Conservation (phyloP, 2,888 invertebrate genomes). For the Calliphora vomitoria region DNA sequence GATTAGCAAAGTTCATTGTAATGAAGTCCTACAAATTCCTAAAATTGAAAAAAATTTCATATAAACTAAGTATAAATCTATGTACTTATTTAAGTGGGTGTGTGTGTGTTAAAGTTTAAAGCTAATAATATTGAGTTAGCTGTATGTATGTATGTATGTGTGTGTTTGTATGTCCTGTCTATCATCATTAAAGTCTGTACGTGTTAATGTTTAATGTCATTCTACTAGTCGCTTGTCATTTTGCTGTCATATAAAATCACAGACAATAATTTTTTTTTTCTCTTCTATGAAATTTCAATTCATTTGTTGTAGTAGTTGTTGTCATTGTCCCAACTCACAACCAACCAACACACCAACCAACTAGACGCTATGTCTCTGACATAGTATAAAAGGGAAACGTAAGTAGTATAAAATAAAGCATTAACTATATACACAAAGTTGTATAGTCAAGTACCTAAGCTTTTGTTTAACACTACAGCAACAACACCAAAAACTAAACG, state of each 20-base stretch:
- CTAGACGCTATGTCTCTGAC: constrained; percentile 62
- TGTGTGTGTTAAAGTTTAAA: constrained; percentile 18
- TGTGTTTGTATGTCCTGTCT: constrained; percentile 32
- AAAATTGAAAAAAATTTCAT: constrained; percentile 12
- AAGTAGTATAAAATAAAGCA: constrained; percentile 37
- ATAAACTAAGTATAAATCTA: constrained; percentile 1
- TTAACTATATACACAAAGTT: constrained; percentile 59
- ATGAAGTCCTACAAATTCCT: constrained; percentile 13
- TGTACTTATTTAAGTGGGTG: neutral
- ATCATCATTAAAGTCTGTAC: constrained; percentile 76
- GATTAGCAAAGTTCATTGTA: constrained; percentile 17
- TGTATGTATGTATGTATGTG: neutral
- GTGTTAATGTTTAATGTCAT: constrained; percentile 79
- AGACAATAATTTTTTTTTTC: constrained; percentile 65
- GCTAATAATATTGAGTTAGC: constrained; percentile 61
- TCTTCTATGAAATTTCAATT: constrained; percentile 61
- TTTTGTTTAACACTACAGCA: constrained; percentile 66
- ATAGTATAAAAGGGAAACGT: constrained; percentile 4
- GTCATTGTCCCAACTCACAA: constrained; percentile 51
- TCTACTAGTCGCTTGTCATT: constrained; percentile 76
- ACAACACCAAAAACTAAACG: constrained; percentile 14
- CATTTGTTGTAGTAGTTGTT: constrained; percentile 32
- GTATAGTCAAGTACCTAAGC: constrained; percentile 66
- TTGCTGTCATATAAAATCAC: constrained; percentile 75
- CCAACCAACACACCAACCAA: constrained; percentile 33